Conservation (phyloP, 2,113 vertebrate genomes). For the Aplodontia rufa region DNA sequence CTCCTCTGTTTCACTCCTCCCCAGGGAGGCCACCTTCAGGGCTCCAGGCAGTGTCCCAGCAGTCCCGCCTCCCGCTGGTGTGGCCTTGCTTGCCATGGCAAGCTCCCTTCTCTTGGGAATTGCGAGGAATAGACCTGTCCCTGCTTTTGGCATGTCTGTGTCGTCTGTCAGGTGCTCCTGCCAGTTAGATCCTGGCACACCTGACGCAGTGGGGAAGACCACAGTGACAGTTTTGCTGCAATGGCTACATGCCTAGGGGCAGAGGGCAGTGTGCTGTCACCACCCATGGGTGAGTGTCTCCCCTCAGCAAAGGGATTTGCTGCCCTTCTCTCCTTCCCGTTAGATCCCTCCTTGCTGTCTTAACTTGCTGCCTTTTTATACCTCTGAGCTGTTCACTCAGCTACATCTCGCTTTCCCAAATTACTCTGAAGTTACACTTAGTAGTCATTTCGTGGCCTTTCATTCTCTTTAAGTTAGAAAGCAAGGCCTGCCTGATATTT, state of each 20-base stretch:
- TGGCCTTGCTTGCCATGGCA: too few relatives aligned
- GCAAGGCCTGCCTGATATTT: not conserved
- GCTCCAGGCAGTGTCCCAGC: too few relatives aligned
- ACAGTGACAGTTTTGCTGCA: not conserved
- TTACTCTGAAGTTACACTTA: conserved; percentile 57
- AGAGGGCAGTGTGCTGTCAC: not conserved
- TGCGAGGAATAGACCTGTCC: not conserved
- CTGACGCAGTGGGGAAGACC: not conserved
- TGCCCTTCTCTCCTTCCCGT: not conserved
- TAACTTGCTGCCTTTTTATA: not conserved
- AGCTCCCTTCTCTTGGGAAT: not conserved
- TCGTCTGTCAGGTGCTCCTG: not conserved
- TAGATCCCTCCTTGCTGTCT: not conserved
- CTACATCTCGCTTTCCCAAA: conserved; percentile 6
- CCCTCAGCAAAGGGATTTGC: not conserved
- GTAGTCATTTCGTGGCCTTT: not conserved
- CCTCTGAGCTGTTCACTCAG: not conserved
- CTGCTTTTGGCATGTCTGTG: not conserved
- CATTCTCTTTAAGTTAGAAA: conserved; percentile 28
- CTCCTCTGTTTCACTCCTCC: not conserved
- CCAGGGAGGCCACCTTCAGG: not conserved
- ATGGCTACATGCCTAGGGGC: fast-evolving
- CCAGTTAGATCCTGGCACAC: not conserved
- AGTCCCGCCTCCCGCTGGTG: not conserved
- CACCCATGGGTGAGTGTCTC: too few relatives aligned